A percentile compares a stretch with the other conserved stretches of the same genome.
These are phyloP conservation scores for Copidosoma floridanum DNA, from an alignment of 1,140 invertebrate genomes.

Conservation along the genomic window DNA sequence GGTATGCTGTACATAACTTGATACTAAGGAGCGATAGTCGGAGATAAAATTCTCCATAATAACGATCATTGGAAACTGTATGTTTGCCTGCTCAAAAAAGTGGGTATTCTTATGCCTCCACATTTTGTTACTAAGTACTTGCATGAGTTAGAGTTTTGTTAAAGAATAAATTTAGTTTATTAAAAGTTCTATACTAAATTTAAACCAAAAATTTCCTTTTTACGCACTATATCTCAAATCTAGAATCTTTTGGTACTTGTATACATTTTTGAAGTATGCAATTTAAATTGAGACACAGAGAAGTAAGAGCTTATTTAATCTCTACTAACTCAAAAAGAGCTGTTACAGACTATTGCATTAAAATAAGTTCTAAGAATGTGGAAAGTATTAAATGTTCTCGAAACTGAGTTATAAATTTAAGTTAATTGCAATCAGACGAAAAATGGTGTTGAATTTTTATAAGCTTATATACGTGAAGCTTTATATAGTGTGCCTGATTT, in stretches of 20 bases:
- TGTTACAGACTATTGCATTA: slow-evolving; percentile 22
- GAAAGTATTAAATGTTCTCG: slow-evolving; percentile 1
- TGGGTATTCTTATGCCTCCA: slow-evolving; percentile 23
- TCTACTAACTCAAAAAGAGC: slow-evolving; percentile 15
- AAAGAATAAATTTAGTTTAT: background rate
- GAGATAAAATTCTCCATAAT: slow-evolving; percentile 16
- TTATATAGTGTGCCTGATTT: too few species aligned
- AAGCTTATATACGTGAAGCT: too few species aligned
- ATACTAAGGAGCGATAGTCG: slow-evolving; percentile 26
- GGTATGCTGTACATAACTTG: slow-evolving; percentile 19
- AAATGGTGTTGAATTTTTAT: background rate
- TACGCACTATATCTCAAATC: slow-evolving; percentile 18
- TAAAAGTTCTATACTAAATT: slow-evolving; percentile 8
- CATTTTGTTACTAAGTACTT: slow-evolving; percentile 3
- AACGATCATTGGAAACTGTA: slow-evolving; percentile 25
- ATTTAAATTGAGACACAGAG: slow-evolving; percentile 26
- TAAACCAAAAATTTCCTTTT: slow-evolving; percentile 28
- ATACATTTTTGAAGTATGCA: slow-evolving; percentile 25
- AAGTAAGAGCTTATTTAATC: slow-evolving; percentile 24
- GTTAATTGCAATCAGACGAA: background rate
- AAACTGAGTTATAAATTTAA: background rate
- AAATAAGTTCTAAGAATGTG: slow-evolving; percentile 23
- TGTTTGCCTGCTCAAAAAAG: slow-evolving; percentile 12
- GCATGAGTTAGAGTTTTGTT: background rate
- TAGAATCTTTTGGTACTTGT: slow-evolving; percentile 10